These are phyloP conservation scores for Apotomis turbidana DNA, from an alignment of 2,888 invertebrate genomes.

Conservation along the genomic window DNA sequence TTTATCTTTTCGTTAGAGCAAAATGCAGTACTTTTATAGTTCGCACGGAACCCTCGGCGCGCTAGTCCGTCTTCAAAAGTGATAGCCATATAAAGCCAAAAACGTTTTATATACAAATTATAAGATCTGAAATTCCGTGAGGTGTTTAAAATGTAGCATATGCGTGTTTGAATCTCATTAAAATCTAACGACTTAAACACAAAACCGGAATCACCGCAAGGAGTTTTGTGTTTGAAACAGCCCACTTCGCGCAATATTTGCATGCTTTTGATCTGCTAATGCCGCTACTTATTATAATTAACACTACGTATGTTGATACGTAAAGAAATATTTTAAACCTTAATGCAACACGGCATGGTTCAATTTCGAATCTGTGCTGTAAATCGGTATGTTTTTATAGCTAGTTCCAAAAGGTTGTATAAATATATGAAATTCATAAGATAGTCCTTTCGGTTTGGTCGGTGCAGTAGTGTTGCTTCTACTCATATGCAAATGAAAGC, in stretches of 20 bases:
- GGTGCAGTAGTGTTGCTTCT: not conserved
- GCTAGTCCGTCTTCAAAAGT: too few relatives aligned
- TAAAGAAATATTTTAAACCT: not conserved
- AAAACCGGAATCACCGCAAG: not conserved
- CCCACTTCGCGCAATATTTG: not conserved
- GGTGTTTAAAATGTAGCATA: too few relatives aligned
- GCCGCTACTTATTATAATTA: slow-evolving; percentile 18
- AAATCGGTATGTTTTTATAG: not conserved
- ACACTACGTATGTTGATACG: too few relatives aligned
- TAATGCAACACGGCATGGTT: not conserved
- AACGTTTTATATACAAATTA: too few relatives aligned
- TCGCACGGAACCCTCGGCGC: too few relatives aligned
- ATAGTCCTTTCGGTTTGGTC: not conserved
- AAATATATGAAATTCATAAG: not conserved
- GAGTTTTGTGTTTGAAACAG: not conserved
- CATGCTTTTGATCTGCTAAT: slow-evolving; percentile 17
- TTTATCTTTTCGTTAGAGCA: too few relatives aligned
- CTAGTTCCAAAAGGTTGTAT: not conserved
- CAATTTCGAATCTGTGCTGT: not conserved
- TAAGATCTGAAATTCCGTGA: too few relatives aligned
- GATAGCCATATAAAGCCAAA: too few relatives aligned
- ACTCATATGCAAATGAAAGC: slow-evolving; percentile 19
- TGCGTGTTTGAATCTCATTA: too few relatives aligned
- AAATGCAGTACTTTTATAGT: too few relatives aligned
- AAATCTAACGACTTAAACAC: too few relatives aligned